Percentiles rank a stretch among this genome's conserved stretches.
Conservation (phyloP, 2,797 vertebrate species). For the Microchirus variegatus region DNA sequence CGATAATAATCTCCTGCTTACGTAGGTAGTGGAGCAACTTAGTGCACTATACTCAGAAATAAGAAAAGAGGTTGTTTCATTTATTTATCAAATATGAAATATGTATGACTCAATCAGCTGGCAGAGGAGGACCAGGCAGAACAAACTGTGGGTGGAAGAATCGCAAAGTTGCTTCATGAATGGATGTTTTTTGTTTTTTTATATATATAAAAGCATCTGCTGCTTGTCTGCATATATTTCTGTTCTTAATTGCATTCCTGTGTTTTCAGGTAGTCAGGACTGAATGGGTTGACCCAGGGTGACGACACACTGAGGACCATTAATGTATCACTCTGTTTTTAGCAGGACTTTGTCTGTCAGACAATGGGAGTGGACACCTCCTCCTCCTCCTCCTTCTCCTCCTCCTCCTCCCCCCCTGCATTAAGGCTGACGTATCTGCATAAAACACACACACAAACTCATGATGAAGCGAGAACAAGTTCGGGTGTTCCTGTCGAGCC, state of each 20-base stretch:
- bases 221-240: slow-evolving; percentile 63
- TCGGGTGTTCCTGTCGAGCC: slow-evolving; percentile 56
- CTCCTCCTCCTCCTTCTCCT: too few species aligned
- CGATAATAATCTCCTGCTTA: slow-evolving; percentile 55
- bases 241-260: slow-evolving; percentile 60
- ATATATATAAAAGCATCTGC: slow-evolving; percentile 56
- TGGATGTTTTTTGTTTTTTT: slow-evolving; percentile 28
- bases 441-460: slow-evolving; percentile 9
- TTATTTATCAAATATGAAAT: slow-evolving; percentile 82
- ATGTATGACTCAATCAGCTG: slow-evolving; percentile 77
- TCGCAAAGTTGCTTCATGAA: slow-evolving; percentile 65
- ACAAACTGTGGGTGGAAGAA: slow-evolving; percentile 70
- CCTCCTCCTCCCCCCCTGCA: too few species aligned
- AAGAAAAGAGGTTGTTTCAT: slow-evolving; percentile 77
- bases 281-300: slow-evolving; percentile 36
- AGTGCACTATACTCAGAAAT: slow-evolving; percentile 55
- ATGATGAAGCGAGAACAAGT: slow-evolving; percentile 25
- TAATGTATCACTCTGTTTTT: slow-evolving; percentile 35
- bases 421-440: slow-evolving; percentile 27
- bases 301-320: slow-evolving; percentile 50
- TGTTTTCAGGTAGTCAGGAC: slow-evolving; percentile 51
- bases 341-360: slow-evolving; percentile 20
- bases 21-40: slow-evolving; percentile 51
- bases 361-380: slow-evolving; percentile 26
- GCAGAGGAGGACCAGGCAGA: slow-evolving; percentile 64